Evolutionary conservation across 2,113 vertebrate genomes (phyloP).

Genomic region (Centropus bengalensis): DNA sequence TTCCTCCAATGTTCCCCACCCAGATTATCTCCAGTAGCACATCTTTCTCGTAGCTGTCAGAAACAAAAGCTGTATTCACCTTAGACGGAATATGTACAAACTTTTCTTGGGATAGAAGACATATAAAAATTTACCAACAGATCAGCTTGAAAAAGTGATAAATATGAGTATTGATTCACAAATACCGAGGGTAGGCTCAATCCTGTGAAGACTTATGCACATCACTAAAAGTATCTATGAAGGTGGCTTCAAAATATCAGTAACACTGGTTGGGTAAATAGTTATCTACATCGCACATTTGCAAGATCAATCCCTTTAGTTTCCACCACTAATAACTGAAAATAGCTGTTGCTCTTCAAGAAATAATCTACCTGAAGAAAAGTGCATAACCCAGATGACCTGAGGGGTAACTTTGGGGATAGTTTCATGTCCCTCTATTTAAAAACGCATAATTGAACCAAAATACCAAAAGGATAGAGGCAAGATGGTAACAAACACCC

Average conservation of each 20-base stretch:
- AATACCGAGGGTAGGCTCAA: background rate
- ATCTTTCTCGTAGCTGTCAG: background rate
- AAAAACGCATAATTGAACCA: background rate
- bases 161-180: background rate
- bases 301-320: background rate
- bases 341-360: background rate
- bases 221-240: background rate
- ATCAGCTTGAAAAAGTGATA: background rate
- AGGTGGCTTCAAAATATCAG: background rate
- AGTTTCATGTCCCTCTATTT: background rate
- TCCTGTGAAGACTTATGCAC: background rate
- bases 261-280: background rate
- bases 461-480: background rate
- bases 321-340: background rate
- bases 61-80: background rate
- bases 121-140: background rate
- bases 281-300: background rate
- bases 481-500: background rate
- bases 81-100: background rate
- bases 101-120: background rate
- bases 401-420: background rate
- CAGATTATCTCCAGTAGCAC: background rate
- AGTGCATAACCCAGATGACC: background rate
- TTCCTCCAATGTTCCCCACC: background rate
- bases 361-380: background rate